A percentile compares a stretch with the other conserved stretches of the same genome.
Evolutionary conservation across 53 echinoderm and acorn worm genomes (phyloP).

Genomic region (Holothuria scabra): DNA sequence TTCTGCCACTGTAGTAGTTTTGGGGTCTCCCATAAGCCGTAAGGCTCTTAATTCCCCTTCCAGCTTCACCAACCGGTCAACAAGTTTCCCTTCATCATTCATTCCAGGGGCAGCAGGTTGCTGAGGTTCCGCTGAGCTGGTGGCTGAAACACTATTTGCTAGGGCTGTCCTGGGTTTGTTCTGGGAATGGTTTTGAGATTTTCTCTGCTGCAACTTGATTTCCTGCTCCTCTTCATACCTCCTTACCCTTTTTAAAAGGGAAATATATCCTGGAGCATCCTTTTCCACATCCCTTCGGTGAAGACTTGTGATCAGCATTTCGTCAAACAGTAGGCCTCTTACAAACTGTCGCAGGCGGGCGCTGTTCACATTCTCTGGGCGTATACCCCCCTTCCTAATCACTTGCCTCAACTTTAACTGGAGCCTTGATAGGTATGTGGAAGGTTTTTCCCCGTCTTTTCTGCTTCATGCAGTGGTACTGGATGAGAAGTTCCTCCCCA

Average conservation of each 20-base stretch:
- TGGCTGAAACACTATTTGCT: too few species aligned
- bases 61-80: too few species aligned
- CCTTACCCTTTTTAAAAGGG: not conserved
- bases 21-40: too few species aligned
- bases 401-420: constrained; percentile 44
- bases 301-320: constrained; percentile 39
- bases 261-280: constrained; percentile 4
- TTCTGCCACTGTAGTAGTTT: too few species aligned
- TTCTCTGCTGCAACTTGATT: not conserved
- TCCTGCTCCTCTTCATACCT: constrained; percentile 45
- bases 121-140: too few species aligned
- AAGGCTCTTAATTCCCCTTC: too few species aligned
- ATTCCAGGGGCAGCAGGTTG: too few species aligned
- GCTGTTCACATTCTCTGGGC: not conserved
- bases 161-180: too few species aligned
- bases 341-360: constrained; percentile 53
- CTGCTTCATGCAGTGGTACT: constrained; percentile 57
- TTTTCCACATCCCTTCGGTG: constrained; percentile 2
- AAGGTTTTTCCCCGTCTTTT: constrained; percentile 43
- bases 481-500: constrained; percentile 59
- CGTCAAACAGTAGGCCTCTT: constrained; percentile 47
- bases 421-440: constrained; percentile 34
- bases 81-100: too few species aligned
- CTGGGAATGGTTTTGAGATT: too few species aligned
- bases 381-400: constrained; percentile 32